These are phyloP conservation scores for Suillia variegata DNA, from an alignment of 2,888 invertebrate species.

Conservation along the genomic window DNA sequence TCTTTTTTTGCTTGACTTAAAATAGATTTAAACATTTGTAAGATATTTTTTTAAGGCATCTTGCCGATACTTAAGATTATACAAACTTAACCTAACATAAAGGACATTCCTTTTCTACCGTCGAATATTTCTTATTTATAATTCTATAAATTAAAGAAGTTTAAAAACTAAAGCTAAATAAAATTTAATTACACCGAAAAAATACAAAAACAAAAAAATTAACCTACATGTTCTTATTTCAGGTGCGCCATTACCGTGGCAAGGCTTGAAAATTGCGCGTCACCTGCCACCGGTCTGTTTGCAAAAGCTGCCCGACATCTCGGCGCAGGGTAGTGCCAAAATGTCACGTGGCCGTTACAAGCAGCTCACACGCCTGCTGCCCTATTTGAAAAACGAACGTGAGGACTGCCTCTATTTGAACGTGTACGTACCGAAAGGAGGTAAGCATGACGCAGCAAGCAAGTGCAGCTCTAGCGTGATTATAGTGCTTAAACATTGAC, in stretches of 20 bases:
- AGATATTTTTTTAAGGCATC: no score
- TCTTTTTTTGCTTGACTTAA: no score
- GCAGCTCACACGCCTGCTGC: conserved; percentile 74
- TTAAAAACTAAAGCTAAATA: no score
- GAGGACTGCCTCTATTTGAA: conserved; percentile 93
- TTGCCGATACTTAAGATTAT: no score
- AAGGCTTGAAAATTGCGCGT: conserved; percentile 71
- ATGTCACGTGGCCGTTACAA: conserved; percentile 72
- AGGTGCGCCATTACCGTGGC: conserved; percentile 82
- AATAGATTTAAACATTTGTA: no score
- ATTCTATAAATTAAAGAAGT: no score
- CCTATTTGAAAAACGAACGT: conserved; percentile 72
- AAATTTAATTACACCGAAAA: no score
- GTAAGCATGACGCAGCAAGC: conserved; percentile 64
- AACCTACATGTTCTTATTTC: no score
- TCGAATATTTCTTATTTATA: no score
- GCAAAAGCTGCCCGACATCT: conserved; percentile 75
- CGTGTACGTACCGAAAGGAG: conserved; percentile 85
- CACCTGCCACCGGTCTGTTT: conserved; percentile 84
- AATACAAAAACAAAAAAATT: no score
- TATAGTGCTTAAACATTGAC: background rate
- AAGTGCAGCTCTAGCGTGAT: background rate
- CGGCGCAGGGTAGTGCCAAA: conserved; percentile 64
- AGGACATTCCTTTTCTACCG: no score
- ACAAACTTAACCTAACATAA: no score